Conservation (phyloP, 2,113 vertebrate species). For the Furnarius figulus region DNA sequence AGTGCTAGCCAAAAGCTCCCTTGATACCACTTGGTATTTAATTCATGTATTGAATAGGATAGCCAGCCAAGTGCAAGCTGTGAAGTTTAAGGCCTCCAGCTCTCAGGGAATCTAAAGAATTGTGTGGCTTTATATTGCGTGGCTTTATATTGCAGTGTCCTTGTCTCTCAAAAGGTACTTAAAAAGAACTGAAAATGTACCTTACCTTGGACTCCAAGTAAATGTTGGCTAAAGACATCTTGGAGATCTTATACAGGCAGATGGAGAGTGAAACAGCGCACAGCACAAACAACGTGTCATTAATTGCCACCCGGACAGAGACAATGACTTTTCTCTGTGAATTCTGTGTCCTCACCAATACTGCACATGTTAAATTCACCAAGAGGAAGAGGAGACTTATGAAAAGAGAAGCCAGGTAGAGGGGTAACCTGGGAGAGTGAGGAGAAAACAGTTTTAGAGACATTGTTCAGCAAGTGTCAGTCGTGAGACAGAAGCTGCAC, state of each 20-base stretch:
- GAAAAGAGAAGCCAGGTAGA: slow-evolving; percentile 87
- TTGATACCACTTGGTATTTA: neutral
- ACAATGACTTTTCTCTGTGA: slow-evolving; percentile 85
- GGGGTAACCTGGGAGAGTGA: slow-evolving; percentile 79
- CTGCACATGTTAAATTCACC: slow-evolving; percentile 92
- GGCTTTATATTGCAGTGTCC: neutral
- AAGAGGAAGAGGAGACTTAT: slow-evolving; percentile 91
- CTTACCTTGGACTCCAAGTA: slow-evolving; percentile 95
- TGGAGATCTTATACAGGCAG: slow-evolving; percentile 94
- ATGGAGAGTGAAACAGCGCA: slow-evolving; percentile 89
- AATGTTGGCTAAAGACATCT: slow-evolving; percentile 95
- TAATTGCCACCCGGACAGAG: slow-evolving; percentile 88
- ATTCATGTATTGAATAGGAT: neutral
- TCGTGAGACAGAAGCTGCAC: neutral
- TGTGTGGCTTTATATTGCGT: neutral
- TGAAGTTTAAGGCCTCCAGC: neutral
- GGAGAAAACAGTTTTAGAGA: slow-evolving; percentile 41
- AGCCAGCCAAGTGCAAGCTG: neutral
- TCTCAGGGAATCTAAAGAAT: neutral
- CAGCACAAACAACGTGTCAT: slow-evolving; percentile 90
- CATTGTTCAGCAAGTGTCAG: slow-evolving; percentile 21
- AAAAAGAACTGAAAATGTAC: slow-evolving; percentile 51
- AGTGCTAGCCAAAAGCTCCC: neutral
- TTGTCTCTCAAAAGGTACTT: neutral
- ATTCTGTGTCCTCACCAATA: slow-evolving; percentile 86